These are phyloP conservation scores for Candoia aspera DNA, from an alignment of 2,113 vertebrate species.

Conservation along the genomic window DNA sequence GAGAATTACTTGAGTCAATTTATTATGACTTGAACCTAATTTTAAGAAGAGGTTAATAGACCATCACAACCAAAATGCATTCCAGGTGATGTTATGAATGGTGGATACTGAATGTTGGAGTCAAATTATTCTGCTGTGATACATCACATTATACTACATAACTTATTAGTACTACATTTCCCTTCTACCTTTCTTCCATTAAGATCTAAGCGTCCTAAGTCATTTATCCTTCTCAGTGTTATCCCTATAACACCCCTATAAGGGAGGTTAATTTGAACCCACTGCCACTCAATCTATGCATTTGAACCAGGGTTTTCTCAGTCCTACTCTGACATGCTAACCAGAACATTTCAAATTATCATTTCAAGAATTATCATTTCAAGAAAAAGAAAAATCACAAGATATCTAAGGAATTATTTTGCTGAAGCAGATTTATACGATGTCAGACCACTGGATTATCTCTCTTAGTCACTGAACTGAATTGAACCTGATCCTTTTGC, in stretches of 20 bases:
- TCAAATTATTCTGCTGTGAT: neutral
- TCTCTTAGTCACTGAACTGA: too few relatives aligned
- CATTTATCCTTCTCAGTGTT: too few relatives aligned
- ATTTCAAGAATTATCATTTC: too few relatives aligned
- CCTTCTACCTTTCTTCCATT: neutral
- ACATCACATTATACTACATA: neutral
- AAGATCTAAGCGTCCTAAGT: neutral
- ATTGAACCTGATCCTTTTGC: too few relatives aligned
- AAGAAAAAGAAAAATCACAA: too few relatives aligned
- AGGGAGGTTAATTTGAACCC: neutral
- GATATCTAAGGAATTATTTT: too few relatives aligned
- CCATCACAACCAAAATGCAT: neutral
- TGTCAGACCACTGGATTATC: too few relatives aligned
- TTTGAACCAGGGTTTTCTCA: neutral
- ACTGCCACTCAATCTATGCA: neutral
- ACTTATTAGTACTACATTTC: neutral
- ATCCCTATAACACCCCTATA: neutral
- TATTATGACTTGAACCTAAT: neutral
- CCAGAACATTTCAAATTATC: too few relatives aligned
- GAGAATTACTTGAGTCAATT: neutral
- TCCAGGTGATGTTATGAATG: neutral
- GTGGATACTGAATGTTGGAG: neutral
- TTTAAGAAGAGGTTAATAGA: neutral
- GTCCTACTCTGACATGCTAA: neutral
- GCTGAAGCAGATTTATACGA: too few relatives aligned